Evolutionary conservation across 1,140 invertebrate species (phyloP).

Genomic region (Euura lappo): DNA sequence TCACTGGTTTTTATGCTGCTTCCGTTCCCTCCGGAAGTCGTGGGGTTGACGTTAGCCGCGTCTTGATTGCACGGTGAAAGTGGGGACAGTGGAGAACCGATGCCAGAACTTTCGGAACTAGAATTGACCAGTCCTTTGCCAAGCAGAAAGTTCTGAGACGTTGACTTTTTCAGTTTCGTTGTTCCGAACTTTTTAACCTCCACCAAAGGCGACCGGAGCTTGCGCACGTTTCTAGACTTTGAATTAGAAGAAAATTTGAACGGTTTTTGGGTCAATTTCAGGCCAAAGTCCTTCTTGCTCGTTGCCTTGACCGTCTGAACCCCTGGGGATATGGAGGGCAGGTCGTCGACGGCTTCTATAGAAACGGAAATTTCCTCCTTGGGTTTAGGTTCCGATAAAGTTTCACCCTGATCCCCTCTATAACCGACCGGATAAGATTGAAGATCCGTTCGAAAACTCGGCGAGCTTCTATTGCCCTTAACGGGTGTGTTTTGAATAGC

Average conservation of each 20-base stretch:
- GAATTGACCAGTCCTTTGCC: slow-evolving; percentile 39
- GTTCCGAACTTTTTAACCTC: slow-evolving; percentile 23
- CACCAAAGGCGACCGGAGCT: slow-evolving; percentile 12
- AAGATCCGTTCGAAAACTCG: slow-evolving; percentile 4
- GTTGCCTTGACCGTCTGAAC: not conserved
- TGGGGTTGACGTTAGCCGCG: slow-evolving; percentile 18
- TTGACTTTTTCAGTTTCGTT: slow-evolving; percentile 27
- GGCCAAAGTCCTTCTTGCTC: slow-evolving; percentile 31
- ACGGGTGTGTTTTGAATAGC: slow-evolving; percentile 21
- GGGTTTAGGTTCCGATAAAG: not conserved
- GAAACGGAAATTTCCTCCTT: not conserved
- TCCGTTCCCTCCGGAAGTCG: not conserved
- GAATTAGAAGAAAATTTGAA: slow-evolving; percentile 28
- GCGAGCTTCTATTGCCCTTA: not conserved
- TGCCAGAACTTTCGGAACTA: slow-evolving; percentile 50
- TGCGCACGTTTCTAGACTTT: slow-evolving; percentile 15
- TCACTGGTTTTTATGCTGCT: slow-evolving; percentile 33
- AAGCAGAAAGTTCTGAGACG: slow-evolving; percentile 7
- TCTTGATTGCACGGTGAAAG: slow-evolving; percentile 43
- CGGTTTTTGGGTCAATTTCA: slow-evolving; percentile 35
- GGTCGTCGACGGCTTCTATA: not conserved
- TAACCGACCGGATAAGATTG: not conserved
- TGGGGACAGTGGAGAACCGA: slow-evolving; percentile 49
- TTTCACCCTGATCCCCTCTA: not conserved
- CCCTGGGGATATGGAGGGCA: not conserved